Evolutionary conservation across 2,113 vertebrate species (phyloP), one percentile per base, ranked within the genome.

Genomic region (Grus americana): DNA sequence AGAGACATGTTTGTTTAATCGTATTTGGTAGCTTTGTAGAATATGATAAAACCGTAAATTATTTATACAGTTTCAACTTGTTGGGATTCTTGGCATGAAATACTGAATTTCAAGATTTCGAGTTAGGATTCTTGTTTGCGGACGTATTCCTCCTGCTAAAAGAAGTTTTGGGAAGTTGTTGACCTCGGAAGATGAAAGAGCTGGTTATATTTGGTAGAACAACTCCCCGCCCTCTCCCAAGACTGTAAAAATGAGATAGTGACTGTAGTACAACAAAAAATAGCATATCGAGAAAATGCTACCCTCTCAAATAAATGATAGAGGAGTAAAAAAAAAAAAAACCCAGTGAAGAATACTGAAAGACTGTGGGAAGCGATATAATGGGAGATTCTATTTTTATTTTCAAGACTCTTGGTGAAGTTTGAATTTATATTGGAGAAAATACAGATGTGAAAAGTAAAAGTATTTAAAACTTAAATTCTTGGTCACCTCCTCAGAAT

Each of bases 151-250:
- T 88, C 3, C 34, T 84, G 1, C 11, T 91, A 2, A 65, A 85
- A 89, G 90, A 94, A 97, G 75, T 95, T 95, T 93, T 85, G 91
- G 76, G 95, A 97, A 95, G 95, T 92, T 94, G 91, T 93, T 97
- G 96, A 96, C 92, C 73, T 94, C 95, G 30, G 94, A 93, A 96
- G 86, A 94, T 92, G 83, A 93, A 94, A 96, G 86, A 91, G 49
- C 52, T 84, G 86, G 82, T 93, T 96, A 80, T 94, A 84, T 95
- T 95, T 93, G 93, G 92, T 94, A 81, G 83, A 86, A 72, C 66
- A 65, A 49, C 78, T 96, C 94, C 84, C 78, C 74, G 70, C 94
- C 96, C 93, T 96, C 89, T 94, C 38, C 75, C 36, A 62, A 92
- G 91, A 94, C 92, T 94, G 94, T 87, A 62, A 82, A 95, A 96